Evolutionary conservation across 2,888 invertebrate species (phyloP), one percentile per base, ranked within the genome.

Genomic region (Eupithecia insigniata): DNA sequence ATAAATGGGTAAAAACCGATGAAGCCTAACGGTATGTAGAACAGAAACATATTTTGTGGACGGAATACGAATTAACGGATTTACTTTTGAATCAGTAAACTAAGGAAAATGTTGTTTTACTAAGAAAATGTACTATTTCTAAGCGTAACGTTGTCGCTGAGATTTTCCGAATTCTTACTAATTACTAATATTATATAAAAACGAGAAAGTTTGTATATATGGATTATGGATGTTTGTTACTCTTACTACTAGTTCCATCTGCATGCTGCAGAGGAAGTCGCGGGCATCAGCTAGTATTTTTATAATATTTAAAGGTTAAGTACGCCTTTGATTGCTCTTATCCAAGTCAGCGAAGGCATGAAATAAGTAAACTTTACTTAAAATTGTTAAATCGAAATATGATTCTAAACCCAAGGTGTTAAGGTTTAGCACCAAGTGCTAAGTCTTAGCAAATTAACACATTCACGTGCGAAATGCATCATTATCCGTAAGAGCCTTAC

Each of bases 11-110:
- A 73, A 67, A 36, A 18, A 75, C 58, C 51, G 43, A 36, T 46
- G 64, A 69, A 66, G 46, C 60, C 61, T 78, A 79, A 77, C 80
- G 78, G 80, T 75, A 66, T 67, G 18, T 66, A 36, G 65, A 70
- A 78, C 74, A 72, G 69, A 66, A 70, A 73, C 64, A 55, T 67
- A 76, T 74, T n/a, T 65, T 51, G 28, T 43, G 66, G 61, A 71
- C 51, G 28, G 69, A 73, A 32, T 76, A 73, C 69, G 66, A 76
- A 76, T 71, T 22, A 62, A 55, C 7, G 16, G 55, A 68, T 71
- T 74, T 71, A 43, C 55, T 66, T 70, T 68, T 69, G 36, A 64
- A 68, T 70, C 65, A 51, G 70, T 67, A 32, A 65, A 8, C 8
- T 6, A 46, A 46, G n/a, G n/a, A 22, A 51, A 51, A 22, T 1